A percentile compares a stretch with the other conserved stretches of the same genome.
These are phyloP conservation scores for Platycnemis pennipes DNA, from an alignment of 2,888 invertebrate genomes.

Conservation along the genomic window DNA sequence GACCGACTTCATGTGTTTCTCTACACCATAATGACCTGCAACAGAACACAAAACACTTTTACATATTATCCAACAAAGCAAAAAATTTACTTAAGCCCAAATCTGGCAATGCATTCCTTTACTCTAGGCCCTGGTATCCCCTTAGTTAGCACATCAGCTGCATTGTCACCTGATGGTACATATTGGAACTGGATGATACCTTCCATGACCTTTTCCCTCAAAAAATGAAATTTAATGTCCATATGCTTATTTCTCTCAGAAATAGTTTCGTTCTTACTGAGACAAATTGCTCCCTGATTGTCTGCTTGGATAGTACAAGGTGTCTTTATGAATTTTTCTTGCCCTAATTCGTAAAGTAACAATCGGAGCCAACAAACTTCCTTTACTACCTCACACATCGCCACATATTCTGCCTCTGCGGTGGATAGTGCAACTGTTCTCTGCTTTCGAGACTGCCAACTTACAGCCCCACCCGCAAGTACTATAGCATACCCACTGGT, in stretches of 20 bases:
- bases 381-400: conserved; percentile 69
- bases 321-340: conserved; percentile 56
- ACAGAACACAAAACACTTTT: too few species aligned
- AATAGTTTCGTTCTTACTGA: conserved; percentile 73
- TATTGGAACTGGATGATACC: not conserved
- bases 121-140: conserved; percentile 19
- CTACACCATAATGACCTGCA: too few species aligned
- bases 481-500: conserved; percentile 33
- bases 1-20: too few species aligned
- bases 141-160: conserved; percentile 68
- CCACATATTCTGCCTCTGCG: conserved; percentile 73
- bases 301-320: conserved; percentile 70
- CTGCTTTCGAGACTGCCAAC: conserved; percentile 72
- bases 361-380: conserved; percentile 71
- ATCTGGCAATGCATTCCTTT: not conserved
- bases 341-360: conserved; percentile 71
- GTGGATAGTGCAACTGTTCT: conserved; percentile 71
- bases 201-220: not conserved
- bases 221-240: not conserved
- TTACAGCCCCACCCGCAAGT: conserved; percentile 69
- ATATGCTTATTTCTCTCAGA: conserved; percentile 74
- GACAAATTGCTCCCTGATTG: conserved; percentile 72
- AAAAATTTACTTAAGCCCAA: too few species aligned
- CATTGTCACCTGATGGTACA: not conserved
- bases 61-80: too few species aligned